These are phyloP conservation scores for Festucalex cinctus DNA, from an alignment of 2,113 vertebrate genomes.

Conservation along the genomic window DNA sequence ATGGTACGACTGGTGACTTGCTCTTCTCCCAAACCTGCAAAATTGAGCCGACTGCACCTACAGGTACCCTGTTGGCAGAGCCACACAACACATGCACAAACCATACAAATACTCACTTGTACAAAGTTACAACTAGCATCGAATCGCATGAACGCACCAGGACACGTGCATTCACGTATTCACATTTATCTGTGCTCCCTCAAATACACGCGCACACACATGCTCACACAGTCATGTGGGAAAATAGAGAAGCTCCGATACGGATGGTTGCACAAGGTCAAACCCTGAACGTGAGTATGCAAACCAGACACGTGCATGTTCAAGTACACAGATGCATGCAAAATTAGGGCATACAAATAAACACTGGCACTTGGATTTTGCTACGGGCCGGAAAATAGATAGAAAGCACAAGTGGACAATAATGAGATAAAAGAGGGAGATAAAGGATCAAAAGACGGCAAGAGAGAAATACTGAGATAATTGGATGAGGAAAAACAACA, in stretches of 20 bases:
- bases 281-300: constrained; percentile 16
- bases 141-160: constrained; percentile 37
- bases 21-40: constrained; percentile 39
- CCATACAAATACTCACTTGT: not conserved
- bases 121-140: constrained; percentile 15
- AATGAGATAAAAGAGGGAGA: constrained; percentile 15
- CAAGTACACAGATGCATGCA: constrained; percentile 13
- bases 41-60: constrained; percentile 49
- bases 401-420: constrained; percentile 6
- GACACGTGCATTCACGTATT: constrained; percentile 21
- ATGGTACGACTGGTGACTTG: constrained; percentile 45
- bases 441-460: constrained; percentile 10
- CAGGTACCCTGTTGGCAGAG: constrained; percentile 28
- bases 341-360: constrained; percentile 46
- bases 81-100: constrained; percentile 2
- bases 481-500: constrained; percentile 1
- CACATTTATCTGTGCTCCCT: not conserved
- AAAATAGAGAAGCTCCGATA: constrained; percentile 30
- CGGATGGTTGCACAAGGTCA: constrained; percentile 48
- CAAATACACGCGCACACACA: not conserved
- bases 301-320: constrained; percentile 25
- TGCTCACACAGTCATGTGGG: constrained; percentile 25
- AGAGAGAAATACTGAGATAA: constrained; percentile 7
- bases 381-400: constrained; percentile 11
- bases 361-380: constrained; percentile 36